phyloP scores from a whole-genome alignment of 2,113 vertebrate species.

The Limnothrissa miodon region DNA sequence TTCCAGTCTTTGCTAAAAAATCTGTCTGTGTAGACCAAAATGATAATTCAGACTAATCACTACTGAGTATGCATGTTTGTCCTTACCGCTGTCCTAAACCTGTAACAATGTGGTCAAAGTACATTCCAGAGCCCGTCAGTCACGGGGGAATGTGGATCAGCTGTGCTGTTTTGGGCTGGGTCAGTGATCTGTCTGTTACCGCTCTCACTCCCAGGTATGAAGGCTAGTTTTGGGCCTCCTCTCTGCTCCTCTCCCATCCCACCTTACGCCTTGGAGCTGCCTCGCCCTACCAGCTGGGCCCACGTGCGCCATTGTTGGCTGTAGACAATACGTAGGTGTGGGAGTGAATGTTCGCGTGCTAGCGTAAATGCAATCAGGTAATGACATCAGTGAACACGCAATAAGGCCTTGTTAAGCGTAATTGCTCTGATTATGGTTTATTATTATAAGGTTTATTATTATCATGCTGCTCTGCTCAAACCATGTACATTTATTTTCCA shows the following conservation, averaged over 20 bases:
- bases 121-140: constrained; percentile 29
- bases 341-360: background rate
- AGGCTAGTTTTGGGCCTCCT: constrained; percentile 13
- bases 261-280: background rate
- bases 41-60: background rate
- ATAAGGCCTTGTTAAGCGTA: background rate
- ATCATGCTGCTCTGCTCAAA: background rate
- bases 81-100: background rate
- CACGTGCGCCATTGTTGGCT: background rate
- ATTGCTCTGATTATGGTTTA: background rate
- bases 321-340: background rate
- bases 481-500: background rate
- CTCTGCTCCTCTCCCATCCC: background rate
- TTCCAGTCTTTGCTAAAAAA: background rate
- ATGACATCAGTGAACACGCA: constrained; percentile 6
- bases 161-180: background rate
- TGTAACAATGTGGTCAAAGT: background rate
- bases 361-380: background rate
- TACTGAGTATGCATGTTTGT: background rate
- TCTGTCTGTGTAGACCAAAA: background rate
- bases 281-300: background rate
- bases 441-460: background rate
- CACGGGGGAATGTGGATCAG: background rate
- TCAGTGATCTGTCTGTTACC: constrained; percentile 30
- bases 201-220: constrained; percentile 46